Evolutionary conservation across 2,888 invertebrate genomes (phyloP).

Genomic region (Cerastis leucographa): DNA sequence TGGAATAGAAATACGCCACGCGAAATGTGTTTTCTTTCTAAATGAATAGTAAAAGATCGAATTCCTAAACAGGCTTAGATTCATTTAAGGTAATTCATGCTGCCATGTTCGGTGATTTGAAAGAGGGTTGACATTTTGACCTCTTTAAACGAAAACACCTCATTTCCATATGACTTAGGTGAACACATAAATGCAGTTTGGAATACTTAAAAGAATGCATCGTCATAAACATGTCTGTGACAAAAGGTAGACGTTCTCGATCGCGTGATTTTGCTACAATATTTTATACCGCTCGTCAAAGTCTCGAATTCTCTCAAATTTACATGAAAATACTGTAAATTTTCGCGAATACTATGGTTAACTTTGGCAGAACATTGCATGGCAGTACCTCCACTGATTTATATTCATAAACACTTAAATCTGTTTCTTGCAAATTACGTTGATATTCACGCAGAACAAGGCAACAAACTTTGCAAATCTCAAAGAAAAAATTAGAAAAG

Average conservation of each 20-base stretch:
- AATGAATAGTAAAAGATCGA: conserved; percentile 3
- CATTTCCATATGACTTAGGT: background rate
- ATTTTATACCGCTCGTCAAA: conserved; percentile 69
- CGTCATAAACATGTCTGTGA: conserved; percentile 41
- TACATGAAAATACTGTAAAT: conserved; percentile 77
- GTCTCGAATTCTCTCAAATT: conserved; percentile 75
- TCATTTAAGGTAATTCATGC: background rate
- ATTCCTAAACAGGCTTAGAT: background rate
- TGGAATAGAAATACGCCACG: conserved; percentile 67
- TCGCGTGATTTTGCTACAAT: conserved; percentile 74
- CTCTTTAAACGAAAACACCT: background rate
- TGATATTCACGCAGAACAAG: conserved; percentile 51
- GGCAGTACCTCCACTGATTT: conserved; percentile 61
- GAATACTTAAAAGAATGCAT: conserved; percentile 42
- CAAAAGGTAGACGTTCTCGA: conserved; percentile 71
- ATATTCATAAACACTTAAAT: conserved; percentile 66
- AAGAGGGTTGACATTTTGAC: background rate
- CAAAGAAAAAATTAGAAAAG: conserved; percentile 62
- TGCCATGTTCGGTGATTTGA: background rate
- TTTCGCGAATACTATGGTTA: conserved; percentile 70
- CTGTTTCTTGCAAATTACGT: conserved; percentile 52
- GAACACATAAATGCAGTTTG: conserved; percentile 14
- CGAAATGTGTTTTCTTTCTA: conserved; percentile 37
- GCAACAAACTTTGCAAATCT: conserved; percentile 52
- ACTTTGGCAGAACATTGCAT: conserved; percentile 73